A percentile compares a stretch with the other conserved stretches of the same genome.
Conservation (phyloP, 1,140 invertebrate genomes). For the Streblospio benedicti region DNA sequence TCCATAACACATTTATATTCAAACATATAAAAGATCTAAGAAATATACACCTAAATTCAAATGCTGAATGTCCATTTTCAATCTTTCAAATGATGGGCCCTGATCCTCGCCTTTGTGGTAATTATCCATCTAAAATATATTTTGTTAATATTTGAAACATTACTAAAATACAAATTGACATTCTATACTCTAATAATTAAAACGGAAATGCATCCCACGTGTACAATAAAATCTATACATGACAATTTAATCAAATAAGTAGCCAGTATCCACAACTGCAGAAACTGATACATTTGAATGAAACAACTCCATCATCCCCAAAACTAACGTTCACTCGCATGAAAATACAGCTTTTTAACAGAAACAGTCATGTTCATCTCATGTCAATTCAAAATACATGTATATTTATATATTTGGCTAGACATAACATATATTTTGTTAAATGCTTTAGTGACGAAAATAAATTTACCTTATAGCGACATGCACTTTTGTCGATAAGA, state of each 20-base stretch:
- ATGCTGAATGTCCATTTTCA: conserved; percentile 47
- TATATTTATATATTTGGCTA: background rate
- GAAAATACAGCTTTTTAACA: background rate
- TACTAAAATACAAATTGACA: background rate
- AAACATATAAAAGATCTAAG: background rate
- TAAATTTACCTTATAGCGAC: conserved; percentile 60
- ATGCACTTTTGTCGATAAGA: conserved; percentile 65
- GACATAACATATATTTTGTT: background rate
- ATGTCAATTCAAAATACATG: background rate
- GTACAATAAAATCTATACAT: no score
- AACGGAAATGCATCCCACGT: no score
- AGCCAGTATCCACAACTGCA: background rate
- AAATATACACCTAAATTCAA: conserved; percentile 52
- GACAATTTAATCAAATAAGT: background rate
- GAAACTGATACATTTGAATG: background rate
- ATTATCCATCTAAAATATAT: conserved; percentile 28
- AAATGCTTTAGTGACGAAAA: background rate
- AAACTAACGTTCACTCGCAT: background rate
- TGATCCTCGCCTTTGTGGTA: conserved; percentile 28
- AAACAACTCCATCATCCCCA: background rate
- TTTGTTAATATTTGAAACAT: conserved; percentile 1
- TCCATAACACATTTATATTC: background rate
- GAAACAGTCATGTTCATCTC: background rate
- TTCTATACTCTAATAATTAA: background rate
- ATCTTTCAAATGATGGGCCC: conserved; percentile 33